Conservation (phyloP, 2,888 invertebrate genomes). For the Aleiodes testaceus region DNA sequence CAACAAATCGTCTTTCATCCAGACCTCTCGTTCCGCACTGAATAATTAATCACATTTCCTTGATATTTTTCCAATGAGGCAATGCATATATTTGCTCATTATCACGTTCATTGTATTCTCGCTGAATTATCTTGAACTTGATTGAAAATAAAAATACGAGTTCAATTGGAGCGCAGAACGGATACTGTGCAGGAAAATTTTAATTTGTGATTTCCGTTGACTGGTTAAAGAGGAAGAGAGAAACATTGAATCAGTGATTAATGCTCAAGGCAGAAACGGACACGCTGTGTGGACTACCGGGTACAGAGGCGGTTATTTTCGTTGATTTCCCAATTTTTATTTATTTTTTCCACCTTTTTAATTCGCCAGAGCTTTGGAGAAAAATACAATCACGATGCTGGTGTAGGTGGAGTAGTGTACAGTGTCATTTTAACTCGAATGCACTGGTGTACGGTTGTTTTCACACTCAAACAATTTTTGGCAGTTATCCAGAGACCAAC, state of each 20-base stretch:
- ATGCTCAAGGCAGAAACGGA: conserved; percentile 14
- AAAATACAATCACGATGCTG: background rate
- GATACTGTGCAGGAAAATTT: conserved; percentile 8
- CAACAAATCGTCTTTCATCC: background rate
- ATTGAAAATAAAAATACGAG: background rate
- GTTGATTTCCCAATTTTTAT: background rate
- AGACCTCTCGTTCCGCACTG: background rate
- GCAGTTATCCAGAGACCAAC: conserved; percentile 49
- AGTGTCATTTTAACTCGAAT: background rate
- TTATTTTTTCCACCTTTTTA: background rate
- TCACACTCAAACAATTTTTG: conserved; percentile 47
- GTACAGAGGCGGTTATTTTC: background rate
- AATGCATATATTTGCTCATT: too few species aligned
- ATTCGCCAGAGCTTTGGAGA: background rate
- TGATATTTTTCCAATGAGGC: background rate
- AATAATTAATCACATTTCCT: too few species aligned
- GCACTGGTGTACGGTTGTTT: conserved; percentile 36
- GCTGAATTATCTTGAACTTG: background rate
- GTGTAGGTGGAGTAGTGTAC: background rate
- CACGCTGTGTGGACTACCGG: too few species aligned
- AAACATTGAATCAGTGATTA: conserved; percentile 37
- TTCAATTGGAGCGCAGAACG: too few species aligned
- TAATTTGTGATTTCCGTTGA: conserved; percentile 19
- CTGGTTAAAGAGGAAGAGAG: background rate
- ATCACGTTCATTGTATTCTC: background rate